Conservation (phyloP, 2,888 invertebrate species). For the Liopterus haemorrhoidalis region DNA sequence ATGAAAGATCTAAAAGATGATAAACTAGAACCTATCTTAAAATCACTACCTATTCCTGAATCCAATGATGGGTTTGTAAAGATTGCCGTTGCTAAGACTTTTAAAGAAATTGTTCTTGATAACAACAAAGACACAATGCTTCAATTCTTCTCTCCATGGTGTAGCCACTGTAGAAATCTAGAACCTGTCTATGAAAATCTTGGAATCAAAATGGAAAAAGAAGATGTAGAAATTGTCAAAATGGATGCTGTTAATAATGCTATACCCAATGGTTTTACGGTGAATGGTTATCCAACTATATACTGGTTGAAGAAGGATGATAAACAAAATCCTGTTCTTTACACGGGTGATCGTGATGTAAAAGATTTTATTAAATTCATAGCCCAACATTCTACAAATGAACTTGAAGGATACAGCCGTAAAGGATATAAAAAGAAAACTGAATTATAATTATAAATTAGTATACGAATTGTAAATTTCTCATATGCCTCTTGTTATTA, state of each 20-base stretch:
- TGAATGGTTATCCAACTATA: slow-evolving; percentile 89
- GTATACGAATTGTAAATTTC: too few species aligned
- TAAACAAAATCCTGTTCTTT: slow-evolving; percentile 66
- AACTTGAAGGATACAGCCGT: slow-evolving; percentile 73
- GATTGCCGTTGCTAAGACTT: slow-evolving; percentile 88
- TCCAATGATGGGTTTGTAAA: slow-evolving; percentile 70
- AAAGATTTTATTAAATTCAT: slow-evolving; percentile 88
- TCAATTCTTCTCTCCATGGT: slow-evolving; percentile 96
- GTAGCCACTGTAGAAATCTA: slow-evolving; percentile 91
- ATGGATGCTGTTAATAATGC: slow-evolving; percentile 96
- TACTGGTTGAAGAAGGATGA: slow-evolving; percentile 82
- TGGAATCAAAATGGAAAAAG: slow-evolving; percentile 72
- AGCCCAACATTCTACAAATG: slow-evolving; percentile 74
- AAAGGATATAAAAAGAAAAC: slow-evolving; percentile 58
- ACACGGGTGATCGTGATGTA: slow-evolving; percentile 81
- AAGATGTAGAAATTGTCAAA: slow-evolving; percentile 82
- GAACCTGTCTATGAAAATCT: slow-evolving; percentile 85
- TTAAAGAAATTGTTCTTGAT: slow-evolving; percentile 81
- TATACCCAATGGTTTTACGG: slow-evolving; percentile 79
- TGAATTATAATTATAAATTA: too few species aligned
- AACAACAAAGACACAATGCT: slow-evolving; percentile 82
- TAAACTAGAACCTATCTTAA: slow-evolving; percentile 77
- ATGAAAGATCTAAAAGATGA: slow-evolving; percentile 69
- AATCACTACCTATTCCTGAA: slow-evolving; percentile 84
- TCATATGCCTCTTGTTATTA: too few species aligned